Percentiles rank a stretch among this genome's conserved stretches.
Conservation (phyloP, 1,140 invertebrate genomes). For the Sipha flava region DNA sequence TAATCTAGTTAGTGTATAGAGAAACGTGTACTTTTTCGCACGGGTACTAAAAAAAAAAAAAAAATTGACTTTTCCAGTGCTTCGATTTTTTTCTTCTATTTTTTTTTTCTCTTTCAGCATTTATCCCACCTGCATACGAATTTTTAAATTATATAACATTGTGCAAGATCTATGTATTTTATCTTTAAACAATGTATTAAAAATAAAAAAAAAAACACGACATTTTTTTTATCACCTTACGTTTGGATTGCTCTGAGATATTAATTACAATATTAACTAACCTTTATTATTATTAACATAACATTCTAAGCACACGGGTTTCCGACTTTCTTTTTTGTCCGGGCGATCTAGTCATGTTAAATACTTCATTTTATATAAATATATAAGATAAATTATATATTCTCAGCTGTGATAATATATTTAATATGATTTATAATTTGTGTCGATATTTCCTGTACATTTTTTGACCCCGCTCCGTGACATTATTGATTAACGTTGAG, state of each 20-base stretch:
- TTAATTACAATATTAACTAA: too few relatives aligned
- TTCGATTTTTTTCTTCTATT: not conserved
- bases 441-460: conserved; percentile 21
- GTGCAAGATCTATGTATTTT: too few relatives aligned
- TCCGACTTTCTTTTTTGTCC: not conserved
- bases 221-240: too few relatives aligned
- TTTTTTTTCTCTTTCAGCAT: not conserved
- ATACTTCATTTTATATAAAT: conserved; percentile 22
- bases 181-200: not conserved
- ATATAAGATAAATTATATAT: conserved; percentile 4
- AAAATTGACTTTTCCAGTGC: not conserved
- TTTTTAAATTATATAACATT: not conserved
- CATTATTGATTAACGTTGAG: not conserved
- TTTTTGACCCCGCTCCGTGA: not conserved
- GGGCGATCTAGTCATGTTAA: conserved; percentile 26
- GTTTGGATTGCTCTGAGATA: too few relatives aligned
- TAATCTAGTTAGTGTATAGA: not conserved
- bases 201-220: too few relatives aligned
- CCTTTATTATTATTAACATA: not conserved
- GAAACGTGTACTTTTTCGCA: not conserved
- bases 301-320: not conserved
- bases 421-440: conserved; percentile 25
- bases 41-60: not conserved
- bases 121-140: not conserved
- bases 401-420: conserved; percentile 29